A percentile compares a stretch with the other conserved stretches of the same genome.
These are phyloP conservation scores for Criorhina ranunculi DNA, from an alignment of 2,888 invertebrate species.

Conservation along the genomic window DNA sequence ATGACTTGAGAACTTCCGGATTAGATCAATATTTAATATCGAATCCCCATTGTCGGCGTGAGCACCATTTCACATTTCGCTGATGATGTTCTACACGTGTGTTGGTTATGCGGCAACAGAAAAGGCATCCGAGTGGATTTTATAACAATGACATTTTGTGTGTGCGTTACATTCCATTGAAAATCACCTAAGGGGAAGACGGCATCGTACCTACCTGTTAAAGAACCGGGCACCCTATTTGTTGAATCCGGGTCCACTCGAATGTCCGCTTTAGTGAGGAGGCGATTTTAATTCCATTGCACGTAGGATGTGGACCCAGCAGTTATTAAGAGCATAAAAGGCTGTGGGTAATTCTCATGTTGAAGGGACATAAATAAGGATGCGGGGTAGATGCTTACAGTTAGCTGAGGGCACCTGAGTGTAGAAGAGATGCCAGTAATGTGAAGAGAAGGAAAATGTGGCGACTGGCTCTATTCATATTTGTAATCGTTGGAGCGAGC, in stretches of 20 bases:
- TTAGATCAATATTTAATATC: conserved; percentile 74
- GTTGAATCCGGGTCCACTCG: conserved; percentile 18
- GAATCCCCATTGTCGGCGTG: conserved; percentile 59
- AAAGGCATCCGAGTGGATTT: conserved; percentile 69
- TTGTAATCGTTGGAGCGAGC: conserved; percentile 34
- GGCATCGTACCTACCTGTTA: conserved; percentile 24
- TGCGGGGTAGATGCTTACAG: conserved; percentile 45
- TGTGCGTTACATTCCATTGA: conserved; percentile 41
- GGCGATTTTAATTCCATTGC: conserved; percentile 66
- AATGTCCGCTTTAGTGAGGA: conserved; percentile 26
- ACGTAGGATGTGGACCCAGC: conserved; percentile 57
- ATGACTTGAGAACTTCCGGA: conserved; percentile 53
- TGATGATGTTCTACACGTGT: conserved; percentile 60
- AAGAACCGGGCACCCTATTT: conserved; percentile 42
- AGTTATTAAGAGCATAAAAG: conserved; percentile 71
- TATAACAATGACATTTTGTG: conserved; percentile 62
- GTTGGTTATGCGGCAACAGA: conserved; percentile 43
- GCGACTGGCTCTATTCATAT: conserved; percentile 25
- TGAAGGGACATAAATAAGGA: conserved; percentile 70
- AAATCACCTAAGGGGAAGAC: conserved; percentile 37
- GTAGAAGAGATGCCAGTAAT: conserved; percentile 39
- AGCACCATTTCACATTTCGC: conserved; percentile 65
- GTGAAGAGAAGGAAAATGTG: conserved; percentile 27
- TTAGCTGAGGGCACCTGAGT: conserved; percentile 4
- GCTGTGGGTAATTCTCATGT: conserved; percentile 69